A percentile compares a stretch with the other conserved stretches of the same genome.
Evolutionary conservation across 2,888 invertebrate species (phyloP).

Genomic region (Vandiemenella viatica): DNA sequence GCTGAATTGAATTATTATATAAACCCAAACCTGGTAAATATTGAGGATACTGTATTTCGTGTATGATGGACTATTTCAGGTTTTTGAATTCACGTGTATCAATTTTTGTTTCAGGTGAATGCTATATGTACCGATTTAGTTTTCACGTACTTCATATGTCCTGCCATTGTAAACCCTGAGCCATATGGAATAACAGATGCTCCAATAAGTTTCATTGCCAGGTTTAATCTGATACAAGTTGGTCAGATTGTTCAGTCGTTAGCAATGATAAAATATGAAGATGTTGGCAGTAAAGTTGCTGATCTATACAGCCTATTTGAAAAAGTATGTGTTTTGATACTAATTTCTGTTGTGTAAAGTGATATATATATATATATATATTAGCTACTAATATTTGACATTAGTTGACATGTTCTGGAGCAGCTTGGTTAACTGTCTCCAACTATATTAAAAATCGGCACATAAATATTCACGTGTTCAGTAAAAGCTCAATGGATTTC

Average conservation of each 20-base stretch:
- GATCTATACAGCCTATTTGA: slow-evolving; percentile 73
- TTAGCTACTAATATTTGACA: too few species aligned
- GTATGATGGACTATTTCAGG: slow-evolving; percentile 5
- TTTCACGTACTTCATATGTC: slow-evolving; percentile 86
- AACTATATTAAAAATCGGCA: neutral
- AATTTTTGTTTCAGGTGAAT: slow-evolving; percentile 19
- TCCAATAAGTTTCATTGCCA: slow-evolving; percentile 76
- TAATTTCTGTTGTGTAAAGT: too few species aligned
- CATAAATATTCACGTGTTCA: too few species aligned
- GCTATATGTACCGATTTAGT: slow-evolving; percentile 83
- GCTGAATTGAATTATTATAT: too few species aligned
- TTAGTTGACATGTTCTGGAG: too few species aligned
- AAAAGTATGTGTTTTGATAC: slow-evolving; percentile 29
- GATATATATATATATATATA: too few species aligned
- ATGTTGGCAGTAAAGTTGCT: slow-evolving; percentile 45
- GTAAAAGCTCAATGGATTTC: too few species aligned
- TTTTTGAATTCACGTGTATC: too few species aligned
- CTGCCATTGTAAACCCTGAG: slow-evolving; percentile 92
- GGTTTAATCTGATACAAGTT: slow-evolving; percentile 79
- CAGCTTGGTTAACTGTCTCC: neutral
- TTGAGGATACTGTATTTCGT: too few species aligned
- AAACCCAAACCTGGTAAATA: too few species aligned
- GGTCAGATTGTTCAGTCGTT: slow-evolving; percentile 88
- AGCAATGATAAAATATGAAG: slow-evolving; percentile 71
- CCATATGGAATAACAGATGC: slow-evolving; percentile 87